Percentiles rank a stretch among this genome's conserved stretches.
Conservation (phyloP, 2,888 invertebrate genomes). For the Amorpha juglandis region DNA sequence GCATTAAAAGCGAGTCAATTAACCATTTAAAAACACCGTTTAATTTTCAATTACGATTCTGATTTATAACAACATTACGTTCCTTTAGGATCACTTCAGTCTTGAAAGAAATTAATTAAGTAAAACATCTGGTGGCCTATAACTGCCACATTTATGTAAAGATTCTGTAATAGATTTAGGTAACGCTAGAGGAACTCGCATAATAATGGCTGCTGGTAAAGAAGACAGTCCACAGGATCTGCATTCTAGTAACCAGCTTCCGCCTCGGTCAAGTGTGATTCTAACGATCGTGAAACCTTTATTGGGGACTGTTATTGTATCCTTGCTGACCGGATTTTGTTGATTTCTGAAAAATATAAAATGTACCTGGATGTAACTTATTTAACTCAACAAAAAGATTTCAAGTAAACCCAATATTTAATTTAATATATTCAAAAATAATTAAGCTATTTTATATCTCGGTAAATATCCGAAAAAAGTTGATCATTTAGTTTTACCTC, state of each 20-base stretch:
- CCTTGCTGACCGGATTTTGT: constrained; percentile 82
- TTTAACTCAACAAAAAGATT: not conserved
- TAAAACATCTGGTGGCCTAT: constrained; percentile 75
- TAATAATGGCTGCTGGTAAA: constrained; percentile 74
- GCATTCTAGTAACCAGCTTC: constrained; percentile 79
- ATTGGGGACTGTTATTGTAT: constrained; percentile 86
- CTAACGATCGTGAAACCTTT: constrained; percentile 85
- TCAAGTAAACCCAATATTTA: not conserved
- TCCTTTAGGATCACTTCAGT: constrained; percentile 32
- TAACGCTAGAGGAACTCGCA: constrained; percentile 73
- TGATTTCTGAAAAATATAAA: constrained; percentile 68
- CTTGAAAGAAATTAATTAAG: constrained; percentile 56
- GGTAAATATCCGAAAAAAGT: too few species aligned
- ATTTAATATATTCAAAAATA: too few species aligned
- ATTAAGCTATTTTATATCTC: too few species aligned
- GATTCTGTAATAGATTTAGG: constrained; percentile 70
- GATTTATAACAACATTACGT: not conserved
- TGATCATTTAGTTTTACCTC: constrained; percentile 54
- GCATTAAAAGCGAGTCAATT: too few species aligned
- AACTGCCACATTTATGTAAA: constrained; percentile 80
- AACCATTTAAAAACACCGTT: too few species aligned
- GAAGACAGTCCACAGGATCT: constrained; percentile 69
- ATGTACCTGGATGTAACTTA: not conserved
- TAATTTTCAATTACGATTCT: not conserved
- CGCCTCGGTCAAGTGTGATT: constrained; percentile 82